Conservation (phyloP, 2,888 invertebrate species). For the Sinhomidia bicolor region DNA sequence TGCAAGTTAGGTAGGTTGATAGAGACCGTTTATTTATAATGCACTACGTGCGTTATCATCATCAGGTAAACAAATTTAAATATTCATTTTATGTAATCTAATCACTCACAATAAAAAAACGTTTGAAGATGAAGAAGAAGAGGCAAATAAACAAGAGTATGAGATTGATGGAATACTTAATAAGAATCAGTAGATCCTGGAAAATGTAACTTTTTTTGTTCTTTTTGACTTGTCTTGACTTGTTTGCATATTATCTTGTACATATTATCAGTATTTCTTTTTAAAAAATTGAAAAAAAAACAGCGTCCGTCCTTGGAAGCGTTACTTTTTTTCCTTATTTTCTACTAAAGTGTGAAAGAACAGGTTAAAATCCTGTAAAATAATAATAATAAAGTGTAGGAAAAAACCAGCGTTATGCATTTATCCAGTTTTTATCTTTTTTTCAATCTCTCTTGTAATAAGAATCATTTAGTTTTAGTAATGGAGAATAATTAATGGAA, state of each 20-base stretch:
- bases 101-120: background rate
- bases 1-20: background rate
- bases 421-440: background rate
- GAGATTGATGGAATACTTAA: slow-evolving; percentile 38
- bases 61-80: slow-evolving; percentile 22
- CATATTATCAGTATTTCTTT: too few species aligned
- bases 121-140: background rate
- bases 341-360: background rate
- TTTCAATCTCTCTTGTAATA: background rate
- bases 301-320: slow-evolving; percentile 11
- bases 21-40: background rate
- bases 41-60: background rate
- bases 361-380: slow-evolving; percentile 39
- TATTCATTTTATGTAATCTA: slow-evolving; percentile 34
- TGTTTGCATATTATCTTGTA: too few species aligned
- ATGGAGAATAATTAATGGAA: slow-evolving; percentile 62
- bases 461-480: background rate
- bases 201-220: background rate
- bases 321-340: background rate
- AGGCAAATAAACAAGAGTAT: background rate
- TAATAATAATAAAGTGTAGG: background rate
- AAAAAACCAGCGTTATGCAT: background rate
- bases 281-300: too few species aligned
- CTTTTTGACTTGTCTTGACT: background rate
- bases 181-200: slow-evolving; percentile 55